A percentile compares a stretch with the other conserved stretches of the same genome.
Evolutionary conservation across 2,888 invertebrate genomes (phyloP).

Genomic region (Ceraclea dissimilis): DNA sequence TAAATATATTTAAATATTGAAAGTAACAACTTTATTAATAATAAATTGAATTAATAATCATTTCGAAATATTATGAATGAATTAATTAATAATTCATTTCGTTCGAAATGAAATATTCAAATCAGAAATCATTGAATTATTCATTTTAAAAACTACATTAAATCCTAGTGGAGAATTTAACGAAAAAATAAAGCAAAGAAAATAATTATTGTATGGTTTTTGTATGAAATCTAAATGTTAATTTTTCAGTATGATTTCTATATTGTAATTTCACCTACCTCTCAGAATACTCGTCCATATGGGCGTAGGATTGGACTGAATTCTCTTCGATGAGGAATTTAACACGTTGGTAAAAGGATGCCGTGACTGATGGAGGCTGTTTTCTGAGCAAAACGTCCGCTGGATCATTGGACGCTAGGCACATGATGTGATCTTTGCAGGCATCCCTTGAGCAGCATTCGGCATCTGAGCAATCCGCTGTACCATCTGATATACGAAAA

Average conservation of each 20-base stretch:
- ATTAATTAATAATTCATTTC: too few species aligned
- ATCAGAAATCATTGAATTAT: too few species aligned
- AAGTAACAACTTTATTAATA: too few species aligned
- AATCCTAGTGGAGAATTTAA: not conserved
- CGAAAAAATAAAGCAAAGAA: too few species aligned
- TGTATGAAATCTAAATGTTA: too few species aligned
- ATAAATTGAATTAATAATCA: too few species aligned
- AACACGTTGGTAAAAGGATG: constrained; percentile 95
- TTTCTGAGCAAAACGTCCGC: constrained; percentile 92
- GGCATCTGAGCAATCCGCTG: constrained; percentile 97
- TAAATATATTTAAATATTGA: too few species aligned
- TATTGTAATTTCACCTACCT: constrained; percentile 64
- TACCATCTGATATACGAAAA: constrained; percentile 66
- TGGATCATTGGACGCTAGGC: constrained; percentile 92
- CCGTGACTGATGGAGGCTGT: constrained; percentile 93
- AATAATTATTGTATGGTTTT: too few species aligned
- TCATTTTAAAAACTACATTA: not conserved
- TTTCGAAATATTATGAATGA: too few species aligned
- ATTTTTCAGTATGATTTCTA: too few species aligned
- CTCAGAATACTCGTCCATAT: constrained; percentile 95
- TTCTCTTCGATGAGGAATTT: constrained; percentile 98
- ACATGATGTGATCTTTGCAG: constrained; percentile 89
- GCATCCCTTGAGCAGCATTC: constrained; percentile 90
- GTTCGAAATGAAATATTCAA: too few species aligned
- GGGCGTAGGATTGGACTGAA: constrained; percentile 97